Evolutionary conservation across 2,113 vertebrate species (phyloP), one percentile per base, ranked within the genome.

Genomic region (Uropsilus gracilis): DNA sequence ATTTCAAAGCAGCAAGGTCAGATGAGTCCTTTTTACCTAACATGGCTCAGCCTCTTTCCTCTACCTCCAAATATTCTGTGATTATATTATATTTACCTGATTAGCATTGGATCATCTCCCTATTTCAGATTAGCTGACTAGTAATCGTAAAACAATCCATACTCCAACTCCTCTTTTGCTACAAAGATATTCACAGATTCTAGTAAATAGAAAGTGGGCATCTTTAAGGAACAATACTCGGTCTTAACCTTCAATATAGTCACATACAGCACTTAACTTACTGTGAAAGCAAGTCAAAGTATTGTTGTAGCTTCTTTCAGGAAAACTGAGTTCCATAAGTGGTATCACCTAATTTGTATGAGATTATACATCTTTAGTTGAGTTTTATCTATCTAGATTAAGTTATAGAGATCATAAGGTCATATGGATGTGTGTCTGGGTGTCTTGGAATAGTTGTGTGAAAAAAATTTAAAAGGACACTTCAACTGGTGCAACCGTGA

Each of bases 231-330:
- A 5, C 6, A 30, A 4, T 69, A 34, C 10, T 84, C 64, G 34
- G 6, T 5, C 14, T 34, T 66, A 55, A 6, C 24, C 8, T 72
- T 64, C 57, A 46, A 0, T 18, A 16, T 44, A 61, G 13, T 8
- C 3, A 68, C 32, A 34, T 6, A 44, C 0, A 37, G 5, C 14
- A 57, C 11, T 50, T 50, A 30, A 0, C 2, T 0, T 24, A 42
- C 12, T 39, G 20, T 42, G 53, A 61, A 71, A 16, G 50, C 30
- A 53, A 8, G 66, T 75, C 30, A 64, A 53, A 22, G 14, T 71
- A 1, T 10, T 72, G 68, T 10, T 72, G 68, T 13, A 68, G 66
- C 5, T 82, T 85, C 6, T 64, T n/a, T 64, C 63, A n/a, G 64
- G 2, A 80, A 84, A 59, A 57, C 28, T 77, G 22, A 76, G 8